Evolutionary conservation across 2,888 invertebrate species (phyloP).

Genomic region (Cheilosia variabilis): DNA sequence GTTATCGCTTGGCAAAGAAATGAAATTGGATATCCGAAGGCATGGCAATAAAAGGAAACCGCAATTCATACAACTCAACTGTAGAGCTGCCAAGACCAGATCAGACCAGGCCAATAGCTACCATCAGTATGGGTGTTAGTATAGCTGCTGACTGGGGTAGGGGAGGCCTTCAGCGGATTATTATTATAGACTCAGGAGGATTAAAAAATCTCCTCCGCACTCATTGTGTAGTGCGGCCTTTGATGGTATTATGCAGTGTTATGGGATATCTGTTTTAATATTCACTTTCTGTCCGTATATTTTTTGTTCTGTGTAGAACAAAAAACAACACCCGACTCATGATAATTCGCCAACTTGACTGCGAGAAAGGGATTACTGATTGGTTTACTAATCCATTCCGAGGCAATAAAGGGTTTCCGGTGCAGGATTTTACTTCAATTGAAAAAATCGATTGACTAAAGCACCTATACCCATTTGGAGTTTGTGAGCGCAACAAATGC

Average conservation of each 20-base stretch:
- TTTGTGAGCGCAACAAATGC: constrained; percentile 36
- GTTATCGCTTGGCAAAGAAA: constrained; percentile 43
- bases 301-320: too few species aligned
- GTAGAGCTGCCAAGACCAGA: too few species aligned
- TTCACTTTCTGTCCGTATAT: constrained; percentile 45
- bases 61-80: constrained; percentile 42
- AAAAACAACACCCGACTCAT: not conserved
- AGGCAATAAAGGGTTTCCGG: not conserved
- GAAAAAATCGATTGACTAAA: constrained; percentile 36
- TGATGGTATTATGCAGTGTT: constrained; percentile 65
- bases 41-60: constrained; percentile 59
- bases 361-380: constrained; percentile 27
- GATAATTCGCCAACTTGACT: constrained; percentile 18
- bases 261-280: constrained; percentile 62
- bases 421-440: constrained; percentile 2
- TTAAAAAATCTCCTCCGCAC: constrained; percentile 58
- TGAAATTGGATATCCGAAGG: constrained; percentile 60
- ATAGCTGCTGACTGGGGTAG: not conserved
- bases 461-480: not conserved
- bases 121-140: not conserved
- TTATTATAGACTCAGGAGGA: constrained; percentile 71
- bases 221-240: constrained; percentile 45
- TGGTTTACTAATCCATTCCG: constrained; percentile 17
- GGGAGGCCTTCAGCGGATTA: constrained; percentile 47
- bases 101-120: constrained; percentile 3